Percentiles rank a stretch among this genome's conserved stretches.
These are phyloP conservation scores for Odontesthes bonariensis DNA, from an alignment of 2,113 vertebrate genomes.

Conservation along the genomic window DNA sequence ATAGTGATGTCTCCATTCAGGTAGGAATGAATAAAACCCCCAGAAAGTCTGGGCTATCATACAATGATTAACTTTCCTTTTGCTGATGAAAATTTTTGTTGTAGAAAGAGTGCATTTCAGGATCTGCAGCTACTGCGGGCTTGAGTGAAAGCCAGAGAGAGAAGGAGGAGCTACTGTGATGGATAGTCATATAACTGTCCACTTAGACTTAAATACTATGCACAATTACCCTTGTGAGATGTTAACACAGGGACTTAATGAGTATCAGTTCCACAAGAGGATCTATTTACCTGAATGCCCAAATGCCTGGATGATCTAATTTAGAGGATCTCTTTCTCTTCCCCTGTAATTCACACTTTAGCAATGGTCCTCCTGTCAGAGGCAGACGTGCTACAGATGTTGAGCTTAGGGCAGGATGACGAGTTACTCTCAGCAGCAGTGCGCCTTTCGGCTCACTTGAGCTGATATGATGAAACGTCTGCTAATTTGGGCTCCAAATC, in stretches of 20 bases:
- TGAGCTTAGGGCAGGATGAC: constrained; percentile 70
- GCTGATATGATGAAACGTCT: constrained; percentile 61
- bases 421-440: constrained; percentile 69
- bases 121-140: constrained; percentile 10
- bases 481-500: constrained; percentile 67
- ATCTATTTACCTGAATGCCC: constrained; percentile 72
- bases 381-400: constrained; percentile 76
- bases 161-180: constrained; percentile 37
- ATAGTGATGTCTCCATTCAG: constrained; percentile 99
- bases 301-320: constrained; percentile 66
- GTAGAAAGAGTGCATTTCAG: constrained; percentile 3
- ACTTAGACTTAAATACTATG: constrained; percentile 68
- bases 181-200: constrained; percentile 57
- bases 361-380: constrained; percentile 62
- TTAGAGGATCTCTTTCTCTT: constrained; percentile 62
- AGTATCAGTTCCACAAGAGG: constrained; percentile 59
- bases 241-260: constrained; percentile 71
- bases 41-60: too few relatives aligned
- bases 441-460: constrained; percentile 55
- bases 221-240: constrained; percentile 68
- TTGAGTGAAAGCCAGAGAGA: constrained; percentile 4
- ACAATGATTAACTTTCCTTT: background rate
- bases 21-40: constrained; percentile 71
- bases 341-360: constrained; percentile 67
- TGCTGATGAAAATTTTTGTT: background rate